These are phyloP conservation scores for Pycnomerus fuliginosus DNA, from an alignment of 2,888 invertebrate genomes.

Conservation along the genomic window DNA sequence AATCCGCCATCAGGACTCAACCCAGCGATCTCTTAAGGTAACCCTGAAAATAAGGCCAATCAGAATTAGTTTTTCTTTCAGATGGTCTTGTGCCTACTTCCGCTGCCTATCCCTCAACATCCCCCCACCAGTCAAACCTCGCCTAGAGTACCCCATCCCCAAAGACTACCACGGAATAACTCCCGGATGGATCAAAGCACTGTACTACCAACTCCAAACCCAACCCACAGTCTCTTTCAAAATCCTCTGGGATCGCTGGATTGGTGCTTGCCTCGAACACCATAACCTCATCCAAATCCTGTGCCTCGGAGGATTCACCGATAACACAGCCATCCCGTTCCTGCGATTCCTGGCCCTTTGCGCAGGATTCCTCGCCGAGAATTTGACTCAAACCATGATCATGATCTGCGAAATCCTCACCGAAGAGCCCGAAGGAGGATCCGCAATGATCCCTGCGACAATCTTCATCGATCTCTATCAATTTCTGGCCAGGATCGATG, in stretches of 20 bases:
- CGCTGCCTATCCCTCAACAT: conserved; percentile 73
- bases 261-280: conserved; percentile 64
- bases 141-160: conserved; percentile 71
- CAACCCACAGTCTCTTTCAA: conserved; percentile 46
- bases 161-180: conserved; percentile 73
- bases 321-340: conserved; percentile 66
- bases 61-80: conserved; percentile 32
- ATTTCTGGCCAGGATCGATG: conserved; percentile 61
- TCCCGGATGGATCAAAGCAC: conserved; percentile 74
- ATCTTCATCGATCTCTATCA: conserved; percentile 63
- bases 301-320: conserved; percentile 68
- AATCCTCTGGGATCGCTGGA: conserved; percentile 59
- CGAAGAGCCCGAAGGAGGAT: conserved; percentile 81
- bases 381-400: conserved; percentile 75
- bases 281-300: conserved; percentile 67
- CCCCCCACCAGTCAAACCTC: conserved; percentile 78
- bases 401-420: conserved; percentile 79
- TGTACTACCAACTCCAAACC: conserved; percentile 71
- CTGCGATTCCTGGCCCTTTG: conserved; percentile 74
- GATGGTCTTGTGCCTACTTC: conserved; percentile 84
- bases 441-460: conserved; percentile 68
- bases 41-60: conserved; percentile 26
- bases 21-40: conserved; percentile 75
- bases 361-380: conserved; percentile 67
- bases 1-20: conserved; percentile 89